These are phyloP conservation scores for Mus pahari DNA, from an alignment of 2,113 vertebrate species.

Conservation along the genomic window DNA sequence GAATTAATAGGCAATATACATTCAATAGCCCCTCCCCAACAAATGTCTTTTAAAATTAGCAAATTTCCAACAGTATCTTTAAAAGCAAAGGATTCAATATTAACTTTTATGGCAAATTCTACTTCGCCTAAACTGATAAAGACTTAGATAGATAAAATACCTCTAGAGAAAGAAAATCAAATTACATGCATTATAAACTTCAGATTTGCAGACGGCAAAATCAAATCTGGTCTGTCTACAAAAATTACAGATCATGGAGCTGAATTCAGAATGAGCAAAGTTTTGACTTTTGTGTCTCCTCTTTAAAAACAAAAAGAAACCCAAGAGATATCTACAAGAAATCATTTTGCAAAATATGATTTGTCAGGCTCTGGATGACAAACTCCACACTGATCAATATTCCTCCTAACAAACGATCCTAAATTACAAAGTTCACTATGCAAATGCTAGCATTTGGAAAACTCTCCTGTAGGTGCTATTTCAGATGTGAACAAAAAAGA, in stretches of 20 bases:
- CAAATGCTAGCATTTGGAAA: not conserved
- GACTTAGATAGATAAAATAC: conserved; percentile 56
- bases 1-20: not conserved
- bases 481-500: not conserved
- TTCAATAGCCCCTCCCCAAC: not conserved
- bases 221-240: conserved; percentile 69
- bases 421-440: not conserved
- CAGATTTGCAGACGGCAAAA: conserved; percentile 55
- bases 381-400: not conserved
- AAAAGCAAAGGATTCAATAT: conserved; percentile 23
- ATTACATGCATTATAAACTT: conserved; percentile 71
- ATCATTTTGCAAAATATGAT: conserved; percentile 54
- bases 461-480: not conserved
- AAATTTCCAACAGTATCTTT: conserved; percentile 31
- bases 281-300: conserved; percentile 39
- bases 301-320: not conserved
- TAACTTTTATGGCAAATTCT: conserved; percentile 54
- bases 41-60: conserved; percentile 62
- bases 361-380: conserved; percentile 18
- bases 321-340: conserved; percentile 10
- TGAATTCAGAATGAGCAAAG: conserved; percentile 60
- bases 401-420: not conserved
- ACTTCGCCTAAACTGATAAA: conserved; percentile 68
- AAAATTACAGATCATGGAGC: conserved; percentile 63
- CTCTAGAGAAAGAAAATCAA: conserved; percentile 68